A percentile compares a stretch with the other conserved stretches of the same genome.
These are phyloP conservation scores for Sphaerophoria taeniata DNA, from an alignment of 2,888 invertebrate species.

Conservation along the genomic window DNA sequence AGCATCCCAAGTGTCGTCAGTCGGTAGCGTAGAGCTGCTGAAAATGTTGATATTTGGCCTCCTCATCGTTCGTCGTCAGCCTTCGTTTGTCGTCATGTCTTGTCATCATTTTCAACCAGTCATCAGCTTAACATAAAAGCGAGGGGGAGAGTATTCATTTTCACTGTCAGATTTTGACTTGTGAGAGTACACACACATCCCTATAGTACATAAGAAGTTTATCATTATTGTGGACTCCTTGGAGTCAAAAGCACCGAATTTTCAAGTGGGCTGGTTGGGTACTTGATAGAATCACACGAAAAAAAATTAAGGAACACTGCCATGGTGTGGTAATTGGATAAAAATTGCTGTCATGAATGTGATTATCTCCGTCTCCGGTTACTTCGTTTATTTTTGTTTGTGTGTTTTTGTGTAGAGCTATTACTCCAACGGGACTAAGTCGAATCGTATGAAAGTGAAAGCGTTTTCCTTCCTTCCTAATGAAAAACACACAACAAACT, in stretches of 20 bases:
- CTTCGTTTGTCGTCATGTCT: slow-evolving; percentile 11
- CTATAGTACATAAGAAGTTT: background rate
- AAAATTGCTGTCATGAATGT: slow-evolving; percentile 53
- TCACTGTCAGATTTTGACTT: background rate
- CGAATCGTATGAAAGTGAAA: slow-evolving; percentile 62
- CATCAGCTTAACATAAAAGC: slow-evolving; percentile 4
- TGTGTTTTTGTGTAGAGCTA: background rate
- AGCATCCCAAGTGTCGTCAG: slow-evolving; percentile 38
- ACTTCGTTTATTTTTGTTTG: background rate
- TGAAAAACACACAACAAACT: slow-evolving; percentile 34
- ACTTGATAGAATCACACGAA: slow-evolving; percentile 12
- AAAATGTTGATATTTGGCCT: slow-evolving; percentile 24
- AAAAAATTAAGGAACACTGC: slow-evolving; percentile 5
- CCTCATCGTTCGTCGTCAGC: slow-evolving; percentile 27
- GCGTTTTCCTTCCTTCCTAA: slow-evolving; percentile 43
- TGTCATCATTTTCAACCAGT: slow-evolving; percentile 9
- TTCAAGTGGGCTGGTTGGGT: slow-evolving; percentile 44
- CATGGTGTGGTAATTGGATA: slow-evolving; percentile 66
- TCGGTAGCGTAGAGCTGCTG: slow-evolving; percentile 19
- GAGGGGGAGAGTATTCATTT: slow-evolving; percentile 10
- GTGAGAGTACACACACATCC: background rate
- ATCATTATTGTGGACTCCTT: slow-evolving; percentile 40
- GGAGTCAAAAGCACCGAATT: slow-evolving; percentile 63
- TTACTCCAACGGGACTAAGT: background rate
- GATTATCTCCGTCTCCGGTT: slow-evolving; percentile 27